Evolutionary conservation across 2,113 vertebrate species (phyloP).

Genomic region (Eolophus roseicapilla): DNA sequence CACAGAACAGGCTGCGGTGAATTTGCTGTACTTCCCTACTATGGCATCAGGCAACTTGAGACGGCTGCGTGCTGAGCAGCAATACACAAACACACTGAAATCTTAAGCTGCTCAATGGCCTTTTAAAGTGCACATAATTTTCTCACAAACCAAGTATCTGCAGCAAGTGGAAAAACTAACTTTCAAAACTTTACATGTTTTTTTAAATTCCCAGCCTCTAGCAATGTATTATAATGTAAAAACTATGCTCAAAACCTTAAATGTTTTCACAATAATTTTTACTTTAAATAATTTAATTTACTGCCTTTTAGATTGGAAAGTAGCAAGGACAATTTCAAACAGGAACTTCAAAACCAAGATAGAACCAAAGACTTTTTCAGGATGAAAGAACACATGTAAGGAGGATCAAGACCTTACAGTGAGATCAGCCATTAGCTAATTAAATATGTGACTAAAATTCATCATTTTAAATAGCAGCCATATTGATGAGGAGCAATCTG

Average conservation of each 20-base stretch:
- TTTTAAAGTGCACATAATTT: not conserved
- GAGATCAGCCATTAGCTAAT: slow-evolving; percentile 70
- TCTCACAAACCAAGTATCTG: not conserved
- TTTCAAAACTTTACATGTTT: not conserved
- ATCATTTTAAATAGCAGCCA: slow-evolving; percentile 52
- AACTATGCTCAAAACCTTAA: not conserved
- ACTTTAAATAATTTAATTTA: slow-evolving; percentile 53
- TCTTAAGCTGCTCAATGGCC: not conserved
- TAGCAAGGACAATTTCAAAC: slow-evolving; percentile 60
- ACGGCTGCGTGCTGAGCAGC: not conserved
- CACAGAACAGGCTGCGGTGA: not conserved
- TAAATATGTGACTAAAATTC: slow-evolving; percentile 72
- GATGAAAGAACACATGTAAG: slow-evolving; percentile 54
- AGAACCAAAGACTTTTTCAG: slow-evolving; percentile 55
- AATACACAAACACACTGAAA: not conserved
- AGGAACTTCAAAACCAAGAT: slow-evolving; percentile 56
- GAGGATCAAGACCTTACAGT: slow-evolving; percentile 59
- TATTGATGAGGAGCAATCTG: slow-evolving; percentile 61
- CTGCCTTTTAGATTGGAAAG: slow-evolving; percentile 36
- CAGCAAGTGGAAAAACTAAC: not conserved
- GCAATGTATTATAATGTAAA: not conserved
- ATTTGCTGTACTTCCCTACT: not conserved
- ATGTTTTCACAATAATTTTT: slow-evolving; percentile 45
- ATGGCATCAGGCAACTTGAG: not conserved
- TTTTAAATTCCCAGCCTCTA: not conserved